A percentile compares a stretch with the other conserved stretches of the same genome.
phyloP scores from a whole-genome alignment of 2,797 vertebrate species.

The Cirrhinus molitorella region DNA sequence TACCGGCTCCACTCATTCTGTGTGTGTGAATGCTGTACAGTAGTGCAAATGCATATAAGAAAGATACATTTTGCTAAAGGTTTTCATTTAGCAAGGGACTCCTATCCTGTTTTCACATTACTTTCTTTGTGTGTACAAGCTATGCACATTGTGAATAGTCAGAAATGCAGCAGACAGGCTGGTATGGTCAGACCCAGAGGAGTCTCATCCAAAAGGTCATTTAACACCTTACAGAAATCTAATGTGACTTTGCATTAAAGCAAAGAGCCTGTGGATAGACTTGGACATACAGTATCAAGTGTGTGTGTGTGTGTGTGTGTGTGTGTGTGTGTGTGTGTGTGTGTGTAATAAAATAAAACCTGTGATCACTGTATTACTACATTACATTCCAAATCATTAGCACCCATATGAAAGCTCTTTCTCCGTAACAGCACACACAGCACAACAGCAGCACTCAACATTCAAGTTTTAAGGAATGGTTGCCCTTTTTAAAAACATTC shows the following conservation, averaged over 20 bases:
- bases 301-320: background rate
- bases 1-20: background rate
- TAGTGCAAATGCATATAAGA: background rate
- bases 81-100: slow-evolving; percentile 18
- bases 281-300: slow-evolving; percentile 8
- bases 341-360: background rate
- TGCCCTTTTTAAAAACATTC: background rate
- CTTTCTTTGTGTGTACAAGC: background rate
- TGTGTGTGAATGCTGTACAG: background rate
- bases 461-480: background rate
- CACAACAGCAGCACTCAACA: background rate
- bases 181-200: slow-evolving; percentile 35
- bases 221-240: slow-evolving; percentile 46
- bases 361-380: background rate
- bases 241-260: slow-evolving; percentile 53
- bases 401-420: background rate
- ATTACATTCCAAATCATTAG: background rate
- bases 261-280: slow-evolving; percentile 12
- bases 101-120: slow-evolving; percentile 21
- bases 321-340: background rate
- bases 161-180: slow-evolving; percentile 39
- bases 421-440: background rate
- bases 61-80: background rate
- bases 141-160: background rate
- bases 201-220: slow-evolving; percentile 59